Evolutionary conservation across 2,888 invertebrate genomes (phyloP), one percentile per base, ranked within the genome.

Genomic region (Dicyrtomina minuta): DNA sequence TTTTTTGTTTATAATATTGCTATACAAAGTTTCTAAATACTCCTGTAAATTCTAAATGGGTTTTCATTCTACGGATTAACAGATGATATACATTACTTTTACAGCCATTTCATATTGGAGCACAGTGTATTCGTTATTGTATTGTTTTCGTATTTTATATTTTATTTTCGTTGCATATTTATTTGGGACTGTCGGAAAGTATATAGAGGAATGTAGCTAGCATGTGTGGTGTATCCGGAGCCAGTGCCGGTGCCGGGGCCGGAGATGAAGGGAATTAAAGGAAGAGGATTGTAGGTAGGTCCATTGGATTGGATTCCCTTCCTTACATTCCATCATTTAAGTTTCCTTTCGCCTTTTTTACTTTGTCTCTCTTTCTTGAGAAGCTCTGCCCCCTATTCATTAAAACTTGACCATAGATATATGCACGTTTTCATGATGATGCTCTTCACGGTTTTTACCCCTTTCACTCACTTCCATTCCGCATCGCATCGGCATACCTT

Each of bases 371-470:
- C 20, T 15, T 17, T 51, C 51, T 24, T 53, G 13, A 53, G 13
- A 53, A 17, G 17, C 26, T 53, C 53, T 22, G 17, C 17, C 53
- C 22, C 17, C 20, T 24, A 26, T 27, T 56, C 26, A n/a, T 56
- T 56, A 13, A n/a, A 27, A 27, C 26, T 33, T 33, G 33, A 33
- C 22, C 27, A 13, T 55, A 55, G 27, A 20, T 55, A 27, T 55
- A 55, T 51, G 20, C 55, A 55, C 27, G 27, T 27, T 55, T 55
- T 55, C 55, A 55, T 27, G 27, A 55, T 55, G 55, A 27, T 10
- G 17, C 4, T 10, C 15, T 55, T 55, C 17, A 27, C 51, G 22
- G 51, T 55, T 55, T 55, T 55, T 51, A 51, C 17, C 15, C 17
- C 15, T 20, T 17, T 20, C 13, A 17, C n/a, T n/a, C n/a, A n/a